A percentile compares a stretch with the other conserved stretches of the same genome.
phyloP scores from a whole-genome alignment of 2,888 invertebrate species.

The Euclidia mi region DNA sequence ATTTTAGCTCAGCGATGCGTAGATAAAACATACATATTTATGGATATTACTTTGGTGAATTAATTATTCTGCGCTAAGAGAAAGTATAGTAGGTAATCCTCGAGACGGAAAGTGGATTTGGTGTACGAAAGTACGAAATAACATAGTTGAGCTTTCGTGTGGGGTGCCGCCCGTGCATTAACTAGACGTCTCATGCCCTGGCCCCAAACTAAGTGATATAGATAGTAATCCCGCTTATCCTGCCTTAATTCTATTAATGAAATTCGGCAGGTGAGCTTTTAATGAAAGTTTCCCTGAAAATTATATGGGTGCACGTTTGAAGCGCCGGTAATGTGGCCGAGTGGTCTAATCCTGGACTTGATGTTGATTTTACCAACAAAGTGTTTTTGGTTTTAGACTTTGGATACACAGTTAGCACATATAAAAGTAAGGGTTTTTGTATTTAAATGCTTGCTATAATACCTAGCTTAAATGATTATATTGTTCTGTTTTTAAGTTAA shows the following conservation, averaged over 20 bases:
- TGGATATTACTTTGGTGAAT: constrained; percentile 48
- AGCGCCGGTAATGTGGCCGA: too few species aligned
- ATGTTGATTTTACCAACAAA: too few species aligned
- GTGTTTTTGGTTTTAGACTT: too few species aligned
- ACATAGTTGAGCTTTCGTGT: constrained; percentile 41
- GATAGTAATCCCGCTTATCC: constrained; percentile 50
- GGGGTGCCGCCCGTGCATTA: constrained; percentile 38
- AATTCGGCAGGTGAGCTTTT: constrained; percentile 27
- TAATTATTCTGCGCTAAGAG: constrained; percentile 50
- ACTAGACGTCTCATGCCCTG: constrained; percentile 34
- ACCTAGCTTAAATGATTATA: too few species aligned
- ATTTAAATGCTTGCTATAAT: too few species aligned
- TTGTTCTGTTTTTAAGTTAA: too few species aligned
- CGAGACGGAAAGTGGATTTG: constrained; percentile 42
- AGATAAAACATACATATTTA: constrained; percentile 54
- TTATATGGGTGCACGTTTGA: too few species aligned
- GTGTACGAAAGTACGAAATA: constrained; percentile 43
- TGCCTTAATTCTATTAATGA: constrained; percentile 46
- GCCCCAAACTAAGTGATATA: constrained; percentile 48
- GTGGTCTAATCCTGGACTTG: too few species aligned
- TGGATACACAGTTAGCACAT: too few species aligned
- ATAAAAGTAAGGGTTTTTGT: too few species aligned
- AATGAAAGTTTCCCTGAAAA: constrained; percentile 8
- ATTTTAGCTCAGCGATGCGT: constrained; percentile 56
- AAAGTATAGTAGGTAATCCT: constrained; percentile 50